Conservation (phyloP, 2,113 vertebrate species). For the Barnardius zonarius region DNA sequence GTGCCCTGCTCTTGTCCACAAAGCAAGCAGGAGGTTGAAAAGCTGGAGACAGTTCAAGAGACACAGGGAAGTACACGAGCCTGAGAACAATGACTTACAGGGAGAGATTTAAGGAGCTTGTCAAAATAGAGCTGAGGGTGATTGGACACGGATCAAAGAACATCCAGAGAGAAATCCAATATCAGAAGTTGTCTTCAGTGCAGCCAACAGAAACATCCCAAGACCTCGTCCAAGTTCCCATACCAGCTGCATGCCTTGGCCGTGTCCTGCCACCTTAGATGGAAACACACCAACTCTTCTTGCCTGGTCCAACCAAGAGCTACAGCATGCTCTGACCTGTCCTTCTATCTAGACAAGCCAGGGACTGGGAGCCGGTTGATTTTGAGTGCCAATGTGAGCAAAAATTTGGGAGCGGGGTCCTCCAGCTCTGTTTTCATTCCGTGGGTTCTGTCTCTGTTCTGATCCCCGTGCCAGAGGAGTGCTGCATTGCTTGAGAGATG, state of each 20-base stretch:
- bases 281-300: neutral
- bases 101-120: neutral
- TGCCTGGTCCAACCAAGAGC: neutral
- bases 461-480: neutral
- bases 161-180: neutral
- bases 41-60: neutral
- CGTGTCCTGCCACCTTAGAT: neutral
- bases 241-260: neutral
- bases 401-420: neutral
- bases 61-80: neutral
- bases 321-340: neutral
- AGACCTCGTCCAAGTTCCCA: neutral
- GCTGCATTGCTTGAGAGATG: slow-evolving; percentile 7
- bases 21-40: neutral
- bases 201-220: neutral
- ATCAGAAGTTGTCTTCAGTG: neutral
- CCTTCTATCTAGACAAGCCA: neutral
- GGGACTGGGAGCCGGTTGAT: neutral
- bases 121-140: neutral
- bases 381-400: neutral
- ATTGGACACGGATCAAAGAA: neutral
- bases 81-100: neutral
- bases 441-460: slow-evolving; percentile 30
- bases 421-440: slow-evolving; percentile 20
- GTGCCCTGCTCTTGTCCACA: neutral